Evolutionary conservation across 2,797 vertebrate genomes (phyloP), one percentile per base, ranked within the genome.

Genomic region (Gymnothorax reevesii): DNA sequence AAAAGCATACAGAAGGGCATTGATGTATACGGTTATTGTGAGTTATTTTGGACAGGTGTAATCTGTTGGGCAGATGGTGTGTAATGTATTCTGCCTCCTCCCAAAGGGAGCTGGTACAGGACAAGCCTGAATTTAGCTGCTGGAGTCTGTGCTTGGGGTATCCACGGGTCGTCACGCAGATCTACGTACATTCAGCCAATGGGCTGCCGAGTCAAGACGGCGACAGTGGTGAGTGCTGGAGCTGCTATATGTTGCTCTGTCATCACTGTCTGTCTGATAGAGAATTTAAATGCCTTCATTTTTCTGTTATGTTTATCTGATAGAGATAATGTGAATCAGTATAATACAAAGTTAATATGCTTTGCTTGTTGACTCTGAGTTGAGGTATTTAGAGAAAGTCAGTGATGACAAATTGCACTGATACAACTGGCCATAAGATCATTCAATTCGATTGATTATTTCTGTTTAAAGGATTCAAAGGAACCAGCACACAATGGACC

Each of bases 71-170:
- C 57, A 27, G 13, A 54, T 54, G 57, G 22, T 20, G n/a, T 13
- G 7, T 49, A 49, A 49, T 52, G 33, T 52, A 0, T 17, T 15
- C 5, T 77, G 73, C 13, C 42, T 6, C 49, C 49, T 54, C 42
- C 42, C 82, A 1, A 49, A 99, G 98, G 91, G 97, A 99, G 91
- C 91, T 99, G 91, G 95, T 90, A 0, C 85, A 91, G 75, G 96
- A 99, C 83, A 97, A 97, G 88, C 98, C 98, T 13, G 85, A 85
- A 87, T 90, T 95, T 71, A 95, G 87, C 0, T 98, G 97, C 89
- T 98, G 97, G 96, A 97, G 91, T 90, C 90, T 96, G 3, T 93
- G 98, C 57, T 86, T 94, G 0, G 97, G 98, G 82, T 98, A 98
- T 88, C 97, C 98, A 0, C 94, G 95, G 86, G 93, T 90, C 57